These are phyloP conservation scores for Strigops habroptila DNA, from an alignment of 2,113 vertebrate genomes.

Conservation along the genomic window DNA sequence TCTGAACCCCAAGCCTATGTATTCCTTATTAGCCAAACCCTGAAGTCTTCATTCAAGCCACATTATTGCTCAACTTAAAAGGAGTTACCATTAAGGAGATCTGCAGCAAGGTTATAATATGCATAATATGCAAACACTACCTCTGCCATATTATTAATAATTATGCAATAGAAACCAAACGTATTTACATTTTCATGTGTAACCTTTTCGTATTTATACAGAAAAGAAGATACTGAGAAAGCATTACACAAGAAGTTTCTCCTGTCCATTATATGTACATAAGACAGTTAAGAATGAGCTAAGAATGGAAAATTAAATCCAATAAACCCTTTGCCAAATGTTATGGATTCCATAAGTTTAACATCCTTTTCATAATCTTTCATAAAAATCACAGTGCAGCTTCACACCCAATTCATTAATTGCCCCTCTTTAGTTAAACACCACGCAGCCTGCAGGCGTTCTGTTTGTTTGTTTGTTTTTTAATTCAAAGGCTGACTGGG, in stretches of 20 bases:
- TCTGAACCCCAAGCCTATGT: neutral
- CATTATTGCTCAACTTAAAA: neutral
- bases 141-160: neutral
- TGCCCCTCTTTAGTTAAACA: neutral
- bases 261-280: neutral
- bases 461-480: neutral
- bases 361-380: neutral
- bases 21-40: neutral
- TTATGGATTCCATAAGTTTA: neutral
- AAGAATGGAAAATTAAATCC: slow-evolving; percentile 5
- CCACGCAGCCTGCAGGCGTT: neutral
- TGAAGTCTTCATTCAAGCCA: neutral
- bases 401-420: neutral
- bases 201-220: neutral
- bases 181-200: neutral
- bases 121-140: neutral
- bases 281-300: neutral
- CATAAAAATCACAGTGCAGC: neutral
- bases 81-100: neutral
- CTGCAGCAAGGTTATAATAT: neutral
- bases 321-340: neutral
- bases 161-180: neutral
- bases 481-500: neutral
- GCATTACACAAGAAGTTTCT: neutral
- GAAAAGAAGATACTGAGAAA: neutral